These are phyloP conservation scores for Polydesmus complanatus DNA, from an alignment of 2,888 invertebrate species.

Conservation along the genomic window DNA sequence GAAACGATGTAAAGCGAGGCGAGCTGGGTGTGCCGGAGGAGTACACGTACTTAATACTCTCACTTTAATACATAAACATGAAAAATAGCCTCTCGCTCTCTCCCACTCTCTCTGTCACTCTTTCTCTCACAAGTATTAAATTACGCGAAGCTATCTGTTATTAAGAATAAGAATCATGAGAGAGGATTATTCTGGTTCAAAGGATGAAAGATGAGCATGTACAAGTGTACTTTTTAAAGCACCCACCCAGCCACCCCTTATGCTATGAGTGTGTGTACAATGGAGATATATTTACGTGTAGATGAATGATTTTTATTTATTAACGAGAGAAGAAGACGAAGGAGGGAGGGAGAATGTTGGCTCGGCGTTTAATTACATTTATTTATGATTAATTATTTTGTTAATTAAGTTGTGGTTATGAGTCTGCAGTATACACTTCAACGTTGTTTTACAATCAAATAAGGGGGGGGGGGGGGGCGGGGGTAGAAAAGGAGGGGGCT, in stretches of 20 bases:
- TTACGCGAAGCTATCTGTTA: neutral
- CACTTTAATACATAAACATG: neutral
- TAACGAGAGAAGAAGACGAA: neutral
- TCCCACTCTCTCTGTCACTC: too few species aligned
- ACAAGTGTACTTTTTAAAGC: neutral
- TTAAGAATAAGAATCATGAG: neutral
- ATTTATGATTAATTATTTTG: neutral
- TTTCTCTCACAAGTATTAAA: neutral
- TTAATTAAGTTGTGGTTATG: neutral
- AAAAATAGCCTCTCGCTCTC: neutral
- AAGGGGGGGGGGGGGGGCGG: too few species aligned
- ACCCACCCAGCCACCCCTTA: too few species aligned
- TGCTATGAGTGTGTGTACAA: neutral
- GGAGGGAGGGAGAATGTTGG: neutral
- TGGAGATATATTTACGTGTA: neutral
- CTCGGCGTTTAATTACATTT: neutral
- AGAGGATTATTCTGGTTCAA: neutral
- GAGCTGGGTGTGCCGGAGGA: too few species aligned
- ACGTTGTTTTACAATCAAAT: too few species aligned
- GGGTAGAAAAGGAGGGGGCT: too few species aligned
- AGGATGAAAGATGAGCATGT: neutral
- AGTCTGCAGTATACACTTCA: too few species aligned
- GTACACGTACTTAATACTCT: too few species aligned
- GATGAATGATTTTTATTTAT: neutral
- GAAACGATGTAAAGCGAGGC: too few species aligned